Evolutionary conservation across 2,797 vertebrate genomes (phyloP).

Genomic region (Aplochiton taeniatus): DNA sequence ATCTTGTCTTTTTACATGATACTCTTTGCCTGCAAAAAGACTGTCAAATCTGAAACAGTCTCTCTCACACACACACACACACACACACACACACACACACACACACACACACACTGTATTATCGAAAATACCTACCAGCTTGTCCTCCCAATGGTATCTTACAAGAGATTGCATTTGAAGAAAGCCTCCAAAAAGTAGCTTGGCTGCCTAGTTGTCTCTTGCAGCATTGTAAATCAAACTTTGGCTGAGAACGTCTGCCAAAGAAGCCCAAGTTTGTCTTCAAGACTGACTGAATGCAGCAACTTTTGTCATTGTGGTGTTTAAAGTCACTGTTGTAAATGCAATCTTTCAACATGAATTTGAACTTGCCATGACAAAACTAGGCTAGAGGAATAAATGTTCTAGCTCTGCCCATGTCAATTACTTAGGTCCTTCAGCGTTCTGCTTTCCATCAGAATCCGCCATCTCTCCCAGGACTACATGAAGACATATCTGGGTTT

Average conservation of each 20-base stretch:
- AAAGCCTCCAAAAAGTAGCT: no score
- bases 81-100: conserved; percentile 4
- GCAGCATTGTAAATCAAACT: no score
- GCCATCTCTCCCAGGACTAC: not conserved
- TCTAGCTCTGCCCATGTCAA: not conserved
- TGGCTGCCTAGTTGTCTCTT: no score
- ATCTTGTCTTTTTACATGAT: conserved; percentile 14
- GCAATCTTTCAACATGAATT: not conserved
- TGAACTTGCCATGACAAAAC: not conserved
- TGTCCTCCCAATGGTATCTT: not conserved
- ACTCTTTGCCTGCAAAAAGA: conserved; percentile 26
- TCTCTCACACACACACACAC: conserved; percentile 8
- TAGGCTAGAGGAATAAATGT: not conserved
- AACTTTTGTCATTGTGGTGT: no score
- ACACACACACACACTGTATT: conserved; percentile 21
- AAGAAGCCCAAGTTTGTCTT: no score
- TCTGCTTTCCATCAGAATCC: conserved; percentile 11
- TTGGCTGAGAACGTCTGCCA: no score
- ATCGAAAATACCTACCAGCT: not conserved
- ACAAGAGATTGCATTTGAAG: no score
- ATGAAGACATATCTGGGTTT: conserved; percentile 21
- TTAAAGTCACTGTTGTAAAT: no score
- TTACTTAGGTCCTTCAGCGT: not conserved
- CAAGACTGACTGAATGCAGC: no score
- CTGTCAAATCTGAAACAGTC: conserved; percentile 1